phyloP scores from a whole-genome alignment of 2,797 vertebrate species.

The Melanitta fusca region DNA sequence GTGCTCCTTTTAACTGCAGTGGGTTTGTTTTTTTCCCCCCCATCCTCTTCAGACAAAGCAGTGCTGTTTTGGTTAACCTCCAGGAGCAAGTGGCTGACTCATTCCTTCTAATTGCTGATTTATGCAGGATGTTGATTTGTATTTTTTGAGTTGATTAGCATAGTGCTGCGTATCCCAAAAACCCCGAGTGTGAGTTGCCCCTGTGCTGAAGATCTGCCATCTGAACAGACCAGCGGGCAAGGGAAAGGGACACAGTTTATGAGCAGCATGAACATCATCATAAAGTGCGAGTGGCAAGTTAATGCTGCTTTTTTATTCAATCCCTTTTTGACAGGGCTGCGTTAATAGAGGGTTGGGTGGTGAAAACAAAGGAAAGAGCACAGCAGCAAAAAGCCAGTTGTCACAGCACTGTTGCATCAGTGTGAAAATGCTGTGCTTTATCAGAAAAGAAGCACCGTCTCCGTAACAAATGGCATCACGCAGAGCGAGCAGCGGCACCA shows the following conservation, averaged over 20 bases:
- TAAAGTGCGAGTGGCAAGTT: slow-evolving; percentile 11
- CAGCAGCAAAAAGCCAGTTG: not conserved
- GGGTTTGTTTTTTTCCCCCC: not conserved
- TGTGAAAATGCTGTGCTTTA: not conserved
- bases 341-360: not conserved
- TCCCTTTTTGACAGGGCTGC: not conserved
- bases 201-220: not conserved
- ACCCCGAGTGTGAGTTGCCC: accelerated
- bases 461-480: not conserved
- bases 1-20: not conserved
- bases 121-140: not conserved
- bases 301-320: slow-evolving; percentile 23
- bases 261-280: not conserved
- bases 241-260: not conserved
- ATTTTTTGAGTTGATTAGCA: not conserved
- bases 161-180: not conserved
- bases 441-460: not conserved
- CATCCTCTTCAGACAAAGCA: not conserved
- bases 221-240: not conserved
- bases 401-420: not conserved
- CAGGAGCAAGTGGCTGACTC: accelerated
- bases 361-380: not conserved
- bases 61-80: not conserved
- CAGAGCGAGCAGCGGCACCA: not conserved
- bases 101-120: not conserved